phyloP scores from a whole-genome alignment of 2,888 invertebrate species.

The Amphipoea lucens region DNA sequence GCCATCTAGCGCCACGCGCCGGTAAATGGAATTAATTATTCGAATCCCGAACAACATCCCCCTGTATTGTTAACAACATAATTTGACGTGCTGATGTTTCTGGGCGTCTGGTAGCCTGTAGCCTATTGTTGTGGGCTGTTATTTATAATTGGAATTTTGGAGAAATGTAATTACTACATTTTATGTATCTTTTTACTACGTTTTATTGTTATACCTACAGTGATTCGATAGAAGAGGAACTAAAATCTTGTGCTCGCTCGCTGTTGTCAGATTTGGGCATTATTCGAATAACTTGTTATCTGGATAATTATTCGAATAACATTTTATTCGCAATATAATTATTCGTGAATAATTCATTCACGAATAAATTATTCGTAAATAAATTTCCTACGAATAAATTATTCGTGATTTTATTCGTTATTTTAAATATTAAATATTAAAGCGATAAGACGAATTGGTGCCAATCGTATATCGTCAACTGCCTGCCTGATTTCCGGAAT shows the following conservation, averaged over 20 bases:
- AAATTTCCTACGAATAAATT: no score
- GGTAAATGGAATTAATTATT: constrained; percentile 80
- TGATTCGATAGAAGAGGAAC: neutral
- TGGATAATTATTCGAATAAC: no score
- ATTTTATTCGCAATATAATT: no score
- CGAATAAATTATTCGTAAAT: no score
- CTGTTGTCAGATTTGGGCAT: no score
- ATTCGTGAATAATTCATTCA: no score
- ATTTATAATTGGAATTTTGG: constrained; percentile 44
- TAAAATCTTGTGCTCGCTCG: neutral
- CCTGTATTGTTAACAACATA: constrained; percentile 72
- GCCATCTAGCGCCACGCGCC: constrained; percentile 78
- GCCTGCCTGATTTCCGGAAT: no score
- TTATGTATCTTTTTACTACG: neutral
- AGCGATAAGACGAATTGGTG: no score
- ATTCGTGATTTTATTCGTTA: no score
- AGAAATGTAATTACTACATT: neutral
- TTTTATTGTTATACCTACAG: neutral
- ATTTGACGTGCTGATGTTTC: constrained; percentile 73
- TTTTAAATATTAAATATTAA: no score
- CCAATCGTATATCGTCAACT: no score
- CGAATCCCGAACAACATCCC: constrained; percentile 69
- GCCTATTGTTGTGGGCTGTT: constrained; percentile 35
- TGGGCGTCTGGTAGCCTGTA: constrained; percentile 72
- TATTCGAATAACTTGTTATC: no score